Base-by-base conservation (phyloP, 2,797 vertebrate species). In the Gorsachius magnificus region DNA sequence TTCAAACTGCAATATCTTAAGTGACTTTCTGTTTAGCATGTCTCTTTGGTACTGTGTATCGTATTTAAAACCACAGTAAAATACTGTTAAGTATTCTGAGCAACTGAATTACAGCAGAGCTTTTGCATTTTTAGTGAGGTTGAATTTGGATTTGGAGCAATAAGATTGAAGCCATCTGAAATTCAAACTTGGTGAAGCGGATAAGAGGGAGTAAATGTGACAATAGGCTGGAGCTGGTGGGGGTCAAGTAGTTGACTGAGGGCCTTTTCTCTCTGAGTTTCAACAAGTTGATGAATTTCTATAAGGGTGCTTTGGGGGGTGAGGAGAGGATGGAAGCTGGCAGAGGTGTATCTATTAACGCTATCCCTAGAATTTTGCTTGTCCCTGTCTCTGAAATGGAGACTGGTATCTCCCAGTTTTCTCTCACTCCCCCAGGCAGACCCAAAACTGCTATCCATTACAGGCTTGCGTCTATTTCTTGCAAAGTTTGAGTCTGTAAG, bases 61-160 rank as follows among this genome's bases (percentile, higher is more conserved):
- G 18, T 74, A 56, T 80, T 68, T 94, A 57, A 93, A 92, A 87
- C 10, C 19, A 70, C 2, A 24, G 16, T 79, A 71, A 89, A 93
- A 83, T 46, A 45, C 18, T 74, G 13, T 5, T 60, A 69, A 72
- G 51, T 41, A 54, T 68, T 92, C 46, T 63, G 51, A 91, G 19
- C 17, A 89, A 57, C 41, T 56, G 66, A 93, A 70, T 80, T 68
- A 57, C 45, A 58, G 63, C 13, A 38, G 48, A 87, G 15, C 16
- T 79, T 71, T 91, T 86, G 33, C 69, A 54, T 91, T 93, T 94
- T 84, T 60, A 87, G 68, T 87, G 69, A 87, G 41, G 29, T 45
- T 80, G 71, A 70, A 87, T 90, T 74, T 85, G 46, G 26, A 18
- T 89, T 66, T 74, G 38, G 35, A 63, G 26, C 1, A 6, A 48